A percentile compares a stretch with the other conserved stretches of the same genome.
phyloP scores from a whole-genome alignment of 2,113 vertebrate species.

The Petroica traversi region DNA sequence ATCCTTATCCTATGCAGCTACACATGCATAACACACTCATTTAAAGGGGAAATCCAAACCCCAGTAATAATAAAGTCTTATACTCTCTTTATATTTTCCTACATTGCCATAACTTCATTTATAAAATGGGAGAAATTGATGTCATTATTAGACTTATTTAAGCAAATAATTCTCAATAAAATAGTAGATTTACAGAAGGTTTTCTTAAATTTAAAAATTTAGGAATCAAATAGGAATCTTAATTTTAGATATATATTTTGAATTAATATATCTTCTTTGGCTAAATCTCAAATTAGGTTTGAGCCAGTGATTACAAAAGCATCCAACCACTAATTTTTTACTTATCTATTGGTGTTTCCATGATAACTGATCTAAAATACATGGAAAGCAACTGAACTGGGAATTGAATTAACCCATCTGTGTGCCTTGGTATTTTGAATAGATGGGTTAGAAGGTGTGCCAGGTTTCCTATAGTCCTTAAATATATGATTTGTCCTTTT shows the following conservation, averaged over 20 bases:
- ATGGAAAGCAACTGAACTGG: background rate
- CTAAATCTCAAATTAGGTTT: background rate
- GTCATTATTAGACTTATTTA: background rate
- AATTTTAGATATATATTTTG: background rate
- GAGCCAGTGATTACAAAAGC: background rate
- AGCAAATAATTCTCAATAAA: background rate
- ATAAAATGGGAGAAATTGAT: background rate
- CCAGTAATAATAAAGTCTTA: background rate
- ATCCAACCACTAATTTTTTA: background rate
- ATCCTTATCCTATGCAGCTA: rapidly evolving
- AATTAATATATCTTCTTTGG: background rate
- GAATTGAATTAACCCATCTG: background rate
- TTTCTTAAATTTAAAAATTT: background rate
- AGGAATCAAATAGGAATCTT: background rate
- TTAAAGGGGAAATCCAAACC: background rate
- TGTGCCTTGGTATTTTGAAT: background rate
- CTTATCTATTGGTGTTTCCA: background rate
- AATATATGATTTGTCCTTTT: background rate
- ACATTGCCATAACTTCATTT: background rate
- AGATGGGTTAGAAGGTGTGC: background rate
- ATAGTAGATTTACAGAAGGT: background rate
- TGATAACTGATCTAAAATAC: background rate
- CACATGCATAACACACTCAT: background rate
- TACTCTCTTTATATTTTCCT: background rate
- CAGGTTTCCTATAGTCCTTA: background rate